Evolutionary conservation across 1,140 invertebrate species (phyloP).

Genomic region (Archegozetes longisetosus): DNA sequence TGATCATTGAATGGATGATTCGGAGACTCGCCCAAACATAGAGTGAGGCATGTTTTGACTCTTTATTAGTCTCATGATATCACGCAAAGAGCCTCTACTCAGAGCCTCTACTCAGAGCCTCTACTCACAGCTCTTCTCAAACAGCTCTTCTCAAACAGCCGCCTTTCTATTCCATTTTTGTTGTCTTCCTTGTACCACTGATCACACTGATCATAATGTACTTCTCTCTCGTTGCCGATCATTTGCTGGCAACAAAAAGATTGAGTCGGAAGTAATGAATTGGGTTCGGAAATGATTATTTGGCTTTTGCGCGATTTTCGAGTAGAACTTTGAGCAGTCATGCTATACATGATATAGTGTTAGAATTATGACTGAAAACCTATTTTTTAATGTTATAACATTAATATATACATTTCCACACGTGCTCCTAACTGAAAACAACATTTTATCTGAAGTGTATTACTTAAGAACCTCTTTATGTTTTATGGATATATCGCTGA

Average conservation of each 20-base stretch:
- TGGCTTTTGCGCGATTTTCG: neutral
- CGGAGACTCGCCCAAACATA: neutral
- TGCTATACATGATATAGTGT: neutral
- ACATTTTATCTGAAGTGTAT: neutral
- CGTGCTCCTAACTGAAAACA: neutral
- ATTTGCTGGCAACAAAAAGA: neutral
- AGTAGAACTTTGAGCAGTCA: neutral
- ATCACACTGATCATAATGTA: neutral
- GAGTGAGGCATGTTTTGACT: neutral
- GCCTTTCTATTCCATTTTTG: neutral
- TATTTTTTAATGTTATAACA: neutral
- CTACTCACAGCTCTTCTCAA: neutral
- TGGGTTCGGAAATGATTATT: neutral
- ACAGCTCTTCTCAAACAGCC: neutral
- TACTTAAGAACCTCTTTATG: neutral
- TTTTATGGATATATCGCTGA: neutral
- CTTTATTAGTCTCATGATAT: neutral
- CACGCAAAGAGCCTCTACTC: neutral
- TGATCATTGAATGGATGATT: neutral
- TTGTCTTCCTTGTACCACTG: neutral
- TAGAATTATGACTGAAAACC: neutral
- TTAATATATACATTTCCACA: neutral
- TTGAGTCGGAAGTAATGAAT: neutral
- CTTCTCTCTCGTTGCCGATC: neutral
- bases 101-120: neutral